Base-by-base conservation (phyloP, 2,113 vertebrate species). In the Corythoichthys haematopterus region DNA sequence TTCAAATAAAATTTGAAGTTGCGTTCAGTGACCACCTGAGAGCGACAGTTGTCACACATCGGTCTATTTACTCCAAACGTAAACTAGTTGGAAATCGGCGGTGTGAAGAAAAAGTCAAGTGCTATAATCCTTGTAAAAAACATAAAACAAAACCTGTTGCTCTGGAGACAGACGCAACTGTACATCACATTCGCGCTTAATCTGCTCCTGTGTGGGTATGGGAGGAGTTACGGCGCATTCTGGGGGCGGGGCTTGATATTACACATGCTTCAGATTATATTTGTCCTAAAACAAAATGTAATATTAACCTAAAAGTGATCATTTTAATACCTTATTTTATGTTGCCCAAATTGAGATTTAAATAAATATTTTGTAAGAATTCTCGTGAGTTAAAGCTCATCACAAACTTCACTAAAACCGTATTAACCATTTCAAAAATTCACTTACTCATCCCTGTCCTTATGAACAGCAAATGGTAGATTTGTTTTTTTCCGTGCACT, bases 191-290 rank as follows among this genome's bases (percentile, higher is more conserved):
- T 82, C 79, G 57, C n/a, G 71, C 4, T 38, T 82, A 86, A 87
- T 81, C 83, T 77, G 59, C 28, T 75, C 7, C 51, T 15, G 20
- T 0, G 20, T 55, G 33, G 38, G 20, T 35, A 81, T 79, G 85
- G 90, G 90, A 37, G 90, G 89, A 81, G 85, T 81, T 47, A 43
- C 2, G 64, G 3, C 0, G 16, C 62, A 64, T 80, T 1, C 76
- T 81, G 77, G 6, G 48, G 48, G 48, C 13, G 48, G 12, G 48
- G 15, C 48, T 15, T n/a, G 48, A 14, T 51, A 3, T 43, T 5
- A 8, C 40, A 2, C 0, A 5, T 43, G 20, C 20, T 28, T 28
- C 20, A 43, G 6, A 43, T 8, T 43, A 43, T 43, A 43, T 43
- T 43, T 43, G 6, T 43, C 40, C 3, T 43, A 43, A 43, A 43